Evolutionary conservation across 2,888 invertebrate species (phyloP), one percentile per base, ranked within the genome.

Genomic region (Melangyna quadrimaculata): DNA sequence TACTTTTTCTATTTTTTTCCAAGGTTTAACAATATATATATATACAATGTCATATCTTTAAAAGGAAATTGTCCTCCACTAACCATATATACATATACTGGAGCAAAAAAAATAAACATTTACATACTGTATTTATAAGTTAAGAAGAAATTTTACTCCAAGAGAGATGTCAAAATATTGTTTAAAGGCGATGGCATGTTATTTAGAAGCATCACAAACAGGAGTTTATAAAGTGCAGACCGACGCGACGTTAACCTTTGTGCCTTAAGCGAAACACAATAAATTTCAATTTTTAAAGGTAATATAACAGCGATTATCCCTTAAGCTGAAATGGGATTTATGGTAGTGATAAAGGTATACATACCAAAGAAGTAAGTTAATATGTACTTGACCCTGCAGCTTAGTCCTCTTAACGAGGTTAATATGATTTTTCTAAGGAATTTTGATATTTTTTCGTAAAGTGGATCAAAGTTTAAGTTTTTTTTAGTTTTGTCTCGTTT

Each of bases 11-110:
- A 37, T 51, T 10, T 24, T 35, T 19, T 27, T 65, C 24, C 43
- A 35, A 27, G 61, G 72, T 67, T 72, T 67, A 32, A 43, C 71
- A 71, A n/a, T n/a, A n/a, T n/a, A n/a, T n/a, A n/a, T n/a, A n/a
- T n/a, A n/a, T n/a, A n/a, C n/a, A n/a, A 59, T 61, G 57, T 24
- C 45, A 63, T 57, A 29, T 69, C 57, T 51, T 48, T 29, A 22
- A 67, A 70, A 63, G 40, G 51, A 59, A 67, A 63, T 29, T 53
- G 35, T 48, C 24, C 35, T 35, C 22, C 22, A 24, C 32, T n/a
- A 45, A 43, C 9, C 10, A 17, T 43, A 24, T 9, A 12, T 17
- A 27, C 1, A 37, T n/a, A n/a, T n/a, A n/a, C n/a, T n/a, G n/a
- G 4, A 14, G 1, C 10, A 37, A 29, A 35, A 57, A 57, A 22